Evolutionary conservation across 2,888 invertebrate species (phyloP).

Genomic region (Creontiades dilutus): DNA sequence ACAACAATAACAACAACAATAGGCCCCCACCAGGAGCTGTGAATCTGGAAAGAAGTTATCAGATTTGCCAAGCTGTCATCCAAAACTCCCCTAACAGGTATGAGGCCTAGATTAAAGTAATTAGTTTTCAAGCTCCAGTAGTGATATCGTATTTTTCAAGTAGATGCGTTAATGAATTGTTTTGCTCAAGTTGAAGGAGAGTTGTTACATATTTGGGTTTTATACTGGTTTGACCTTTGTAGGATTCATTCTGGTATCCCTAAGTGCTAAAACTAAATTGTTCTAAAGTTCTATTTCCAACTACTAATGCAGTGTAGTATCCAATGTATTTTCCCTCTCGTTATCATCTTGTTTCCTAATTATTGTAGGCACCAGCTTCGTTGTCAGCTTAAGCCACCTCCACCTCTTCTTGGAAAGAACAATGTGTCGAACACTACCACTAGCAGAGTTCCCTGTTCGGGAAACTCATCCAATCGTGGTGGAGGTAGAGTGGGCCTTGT

Average conservation of each 20-base stretch:
- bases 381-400: constrained; percentile 91
- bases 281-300: too few species aligned
- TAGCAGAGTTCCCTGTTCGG: constrained; percentile 14
- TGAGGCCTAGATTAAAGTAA: not conserved
- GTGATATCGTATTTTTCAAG: not conserved
- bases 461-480: constrained; percentile 75
- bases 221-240: too few species aligned
- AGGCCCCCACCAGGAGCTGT: constrained; percentile 94
- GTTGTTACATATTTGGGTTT: too few species aligned
- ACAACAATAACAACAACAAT: constrained; percentile 82
- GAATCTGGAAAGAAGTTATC: constrained; percentile 95
- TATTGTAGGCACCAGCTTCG: constrained; percentile 84
- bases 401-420: constrained; percentile 82
- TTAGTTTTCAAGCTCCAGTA: not conserved
- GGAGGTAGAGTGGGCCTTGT: constrained; percentile 51
- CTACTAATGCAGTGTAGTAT: too few species aligned
- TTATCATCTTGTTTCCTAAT: not conserved
- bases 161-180: too few species aligned
- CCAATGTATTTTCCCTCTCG: too few species aligned
- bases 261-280: too few species aligned
- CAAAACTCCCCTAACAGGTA: constrained; percentile 95
- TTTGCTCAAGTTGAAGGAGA: too few species aligned
- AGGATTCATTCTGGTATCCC: too few species aligned
- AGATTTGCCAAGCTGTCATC: constrained; percentile 91
- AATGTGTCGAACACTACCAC: constrained; percentile 8